Conservation (phyloP, 2,113 vertebrate species). For the Pangasianodon gigas region DNA sequence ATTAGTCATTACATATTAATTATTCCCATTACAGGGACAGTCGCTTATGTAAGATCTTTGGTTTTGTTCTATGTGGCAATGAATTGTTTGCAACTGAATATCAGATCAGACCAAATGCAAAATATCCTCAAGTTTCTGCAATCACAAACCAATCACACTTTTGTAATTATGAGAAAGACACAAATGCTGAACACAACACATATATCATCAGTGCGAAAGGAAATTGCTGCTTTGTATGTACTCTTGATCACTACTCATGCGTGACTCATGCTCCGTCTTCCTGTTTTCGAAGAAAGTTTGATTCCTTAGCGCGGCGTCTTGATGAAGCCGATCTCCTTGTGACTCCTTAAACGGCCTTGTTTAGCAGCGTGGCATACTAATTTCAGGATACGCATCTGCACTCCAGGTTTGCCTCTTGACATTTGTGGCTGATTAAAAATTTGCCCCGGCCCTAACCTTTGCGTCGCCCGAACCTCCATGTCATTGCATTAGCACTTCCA, state of each 20-base stretch:
- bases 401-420: conserved; percentile 67
- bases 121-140: background rate
- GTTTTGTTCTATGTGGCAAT: conserved; percentile 16
- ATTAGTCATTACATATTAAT: conserved; percentile 19
- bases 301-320: background rate
- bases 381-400: conserved; percentile 59
- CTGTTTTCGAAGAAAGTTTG: conserved; percentile 51
- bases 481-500: conserved; percentile 70
- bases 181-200: background rate
- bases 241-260: background rate
- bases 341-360: conserved; percentile 50
- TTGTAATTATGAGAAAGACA: background rate
- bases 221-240: conserved; percentile 11
- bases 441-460: conserved; percentile 68
- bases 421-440: conserved; percentile 75
- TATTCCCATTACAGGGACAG: background rate
- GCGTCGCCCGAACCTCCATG: conserved; percentile 60
- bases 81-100: background rate
- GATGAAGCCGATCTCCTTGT: background rate
- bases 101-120: background rate
- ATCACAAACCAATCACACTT: conserved; percentile 9
- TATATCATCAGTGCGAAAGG: background rate
- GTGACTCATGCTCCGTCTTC: background rate
- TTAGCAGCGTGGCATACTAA: conserved; percentile 55
- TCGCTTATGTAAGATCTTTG: conserved; percentile 14